A percentile compares a stretch with the other conserved stretches of the same genome.
These are phyloP conservation scores for Pecten maximus DNA, from an alignment of 2,888 invertebrate genomes.

Conservation along the genomic window DNA sequence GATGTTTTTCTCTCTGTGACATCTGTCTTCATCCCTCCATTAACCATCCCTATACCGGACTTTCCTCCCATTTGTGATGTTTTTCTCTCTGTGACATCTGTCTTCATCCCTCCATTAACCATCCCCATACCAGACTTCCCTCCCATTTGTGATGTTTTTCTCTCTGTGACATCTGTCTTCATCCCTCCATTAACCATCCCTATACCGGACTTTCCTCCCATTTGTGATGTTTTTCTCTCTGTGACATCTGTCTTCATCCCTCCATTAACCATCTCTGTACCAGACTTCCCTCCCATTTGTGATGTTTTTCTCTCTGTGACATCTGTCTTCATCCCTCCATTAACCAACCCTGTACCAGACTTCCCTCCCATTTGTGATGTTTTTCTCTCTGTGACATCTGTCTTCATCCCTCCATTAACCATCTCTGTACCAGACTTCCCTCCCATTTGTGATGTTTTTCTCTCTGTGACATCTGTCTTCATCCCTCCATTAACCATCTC, in stretches of 20 bases:
- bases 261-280: not conserved
- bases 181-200: not conserved
- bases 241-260: not conserved
- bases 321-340: not conserved
- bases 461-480: no score
- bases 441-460: no score
- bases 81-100: not conserved
- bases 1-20: not conserved
- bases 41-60: not conserved
- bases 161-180: not conserved
- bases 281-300: not conserved
- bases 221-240: not conserved
- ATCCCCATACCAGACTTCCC: not conserved
- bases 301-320: not conserved
- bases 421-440: not conserved
- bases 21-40: not conserved
- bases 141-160: not conserved
- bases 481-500: not conserved
- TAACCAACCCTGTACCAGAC: not conserved
- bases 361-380: no score
- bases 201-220: not conserved
- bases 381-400: not conserved
- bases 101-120: not conserved
- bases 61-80: not conserved
- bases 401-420: not conserved